Evolutionary conservation across 2,888 invertebrate species (phyloP).

Genomic region (Deladenus siricidicola): DNA sequence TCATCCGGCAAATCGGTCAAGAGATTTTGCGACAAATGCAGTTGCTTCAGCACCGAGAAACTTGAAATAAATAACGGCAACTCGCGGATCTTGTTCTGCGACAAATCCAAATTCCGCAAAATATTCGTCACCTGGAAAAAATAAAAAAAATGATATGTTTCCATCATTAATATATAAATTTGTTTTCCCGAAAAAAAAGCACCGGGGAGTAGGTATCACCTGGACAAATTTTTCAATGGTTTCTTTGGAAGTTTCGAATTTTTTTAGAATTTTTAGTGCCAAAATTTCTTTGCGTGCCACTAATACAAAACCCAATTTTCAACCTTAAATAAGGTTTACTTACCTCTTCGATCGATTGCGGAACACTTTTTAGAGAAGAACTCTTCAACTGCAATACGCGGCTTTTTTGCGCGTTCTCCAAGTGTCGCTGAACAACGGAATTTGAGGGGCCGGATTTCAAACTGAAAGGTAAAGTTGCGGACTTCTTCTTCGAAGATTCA

Average conservation of each 20-base stretch:
- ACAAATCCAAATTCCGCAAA: constrained; percentile 80
- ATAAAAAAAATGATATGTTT: no score
- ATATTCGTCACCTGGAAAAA: constrained; percentile 55
- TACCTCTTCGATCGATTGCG: constrained; percentile 38
- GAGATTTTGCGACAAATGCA: constrained; percentile 59
- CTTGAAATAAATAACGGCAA: constrained; percentile 59
- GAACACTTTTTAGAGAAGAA: constrained; percentile 67
- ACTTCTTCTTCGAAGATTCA: constrained; percentile 15
- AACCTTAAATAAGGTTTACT: no score
- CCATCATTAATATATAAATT: no score
- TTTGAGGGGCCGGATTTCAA: constrained; percentile 40
- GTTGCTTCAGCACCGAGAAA: constrained; percentile 56
- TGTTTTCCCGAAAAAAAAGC: no score
- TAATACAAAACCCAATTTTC: no score
- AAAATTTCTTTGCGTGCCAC: no score
- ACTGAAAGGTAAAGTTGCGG: constrained; percentile 5
- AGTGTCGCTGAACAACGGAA: constrained; percentile 70
- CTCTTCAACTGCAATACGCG: constrained; percentile 81
- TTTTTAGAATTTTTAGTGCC: no score
- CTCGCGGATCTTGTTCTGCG: constrained; percentile 73
- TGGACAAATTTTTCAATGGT: no score
- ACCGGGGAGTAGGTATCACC: no score
- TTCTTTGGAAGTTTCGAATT: no score
- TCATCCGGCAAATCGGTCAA: constrained; percentile 56
- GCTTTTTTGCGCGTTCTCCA: constrained; percentile 88